Conservation (phyloP, 2,888 invertebrate genomes). For the Deilephila elpenor region DNA sequence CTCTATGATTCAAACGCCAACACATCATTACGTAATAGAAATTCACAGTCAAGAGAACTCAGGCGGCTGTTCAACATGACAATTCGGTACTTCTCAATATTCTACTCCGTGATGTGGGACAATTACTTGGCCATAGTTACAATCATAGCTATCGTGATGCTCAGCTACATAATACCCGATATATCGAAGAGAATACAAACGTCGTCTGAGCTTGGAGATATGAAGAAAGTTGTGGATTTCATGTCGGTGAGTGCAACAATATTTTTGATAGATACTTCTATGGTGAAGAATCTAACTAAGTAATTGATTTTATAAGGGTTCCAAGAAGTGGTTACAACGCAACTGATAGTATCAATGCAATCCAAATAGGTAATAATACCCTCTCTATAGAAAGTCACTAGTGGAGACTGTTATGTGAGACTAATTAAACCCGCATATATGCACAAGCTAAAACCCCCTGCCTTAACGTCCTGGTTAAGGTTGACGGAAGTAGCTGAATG, state of each 20-base stretch:
- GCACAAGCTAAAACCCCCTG: no score
- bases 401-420: no score
- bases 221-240: conserved; percentile 60
- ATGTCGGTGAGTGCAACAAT: conserved; percentile 58
- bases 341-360: no score
- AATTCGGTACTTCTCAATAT: conserved; percentile 43
- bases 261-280: background rate
- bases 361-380: no score
- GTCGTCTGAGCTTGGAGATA: conserved; percentile 57
- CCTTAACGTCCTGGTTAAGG: no score
- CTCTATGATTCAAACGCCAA: background rate
- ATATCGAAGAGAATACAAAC: conserved; percentile 60
- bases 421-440: no score
- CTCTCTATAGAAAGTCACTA: no score
- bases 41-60: conserved; percentile 26
- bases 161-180: conserved; percentile 64
- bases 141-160: conserved; percentile 55
- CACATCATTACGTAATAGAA: background rate
- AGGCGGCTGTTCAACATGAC: conserved; percentile 36
- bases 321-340: no score
- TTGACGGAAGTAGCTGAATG: no score
- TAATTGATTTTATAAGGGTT: no score
- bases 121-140: conserved; percentile 56
- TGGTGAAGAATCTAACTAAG: no score
- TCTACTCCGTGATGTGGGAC: conserved; percentile 46